Conservation (phyloP, 2,113 vertebrate species). For the Rhadina sibilatrix region DNA sequence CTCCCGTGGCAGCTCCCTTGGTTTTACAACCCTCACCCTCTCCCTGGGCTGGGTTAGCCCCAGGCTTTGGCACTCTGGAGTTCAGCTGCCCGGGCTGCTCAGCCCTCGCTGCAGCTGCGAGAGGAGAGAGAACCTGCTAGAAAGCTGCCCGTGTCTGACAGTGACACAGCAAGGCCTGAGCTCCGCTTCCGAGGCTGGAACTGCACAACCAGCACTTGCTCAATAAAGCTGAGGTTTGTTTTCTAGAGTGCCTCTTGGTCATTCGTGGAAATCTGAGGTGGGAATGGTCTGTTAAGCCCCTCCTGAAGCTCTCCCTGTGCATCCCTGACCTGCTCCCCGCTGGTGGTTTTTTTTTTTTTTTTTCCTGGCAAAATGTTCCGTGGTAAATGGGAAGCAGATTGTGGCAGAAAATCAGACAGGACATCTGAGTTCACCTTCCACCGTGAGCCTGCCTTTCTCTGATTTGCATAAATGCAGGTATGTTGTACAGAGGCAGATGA, state of each 20-base stretch:
- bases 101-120: neutral
- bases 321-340: neutral
- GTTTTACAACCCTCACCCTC: neutral
- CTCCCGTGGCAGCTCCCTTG: neutral
- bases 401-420: conserved; percentile 30
- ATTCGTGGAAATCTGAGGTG: neutral
- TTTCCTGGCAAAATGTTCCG: neutral
- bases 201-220: conserved; percentile 52
- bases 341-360: no score
- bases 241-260: conserved; percentile 47
- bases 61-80: neutral
- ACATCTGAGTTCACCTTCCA: neutral
- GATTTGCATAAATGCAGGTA: neutral
- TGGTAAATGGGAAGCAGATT: neutral
- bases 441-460: neutral
- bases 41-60: neutral
- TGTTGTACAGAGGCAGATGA: neutral
- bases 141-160: neutral
- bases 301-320: neutral
- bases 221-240: conserved; percentile 71
- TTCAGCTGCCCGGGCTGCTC: neutral
- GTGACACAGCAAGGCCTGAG: neutral
- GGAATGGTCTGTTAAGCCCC: neutral
- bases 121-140: neutral
- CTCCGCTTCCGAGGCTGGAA: conserved; percentile 36